Conservation (phyloP, 2,888 invertebrate species). For the Cybosia mesomella region DNA sequence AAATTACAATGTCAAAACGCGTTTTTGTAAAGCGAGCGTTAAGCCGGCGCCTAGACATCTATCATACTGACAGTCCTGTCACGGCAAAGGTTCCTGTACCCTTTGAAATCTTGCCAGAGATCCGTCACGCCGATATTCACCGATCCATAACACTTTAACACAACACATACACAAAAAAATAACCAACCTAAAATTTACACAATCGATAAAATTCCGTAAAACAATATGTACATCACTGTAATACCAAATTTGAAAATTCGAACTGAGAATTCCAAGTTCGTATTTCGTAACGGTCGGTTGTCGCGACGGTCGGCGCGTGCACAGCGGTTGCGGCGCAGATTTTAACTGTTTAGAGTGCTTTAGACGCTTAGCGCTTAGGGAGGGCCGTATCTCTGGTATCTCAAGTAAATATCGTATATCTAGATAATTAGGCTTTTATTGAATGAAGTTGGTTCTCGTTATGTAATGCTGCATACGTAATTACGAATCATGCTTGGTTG, state of each 20-base stretch:
- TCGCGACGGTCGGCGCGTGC: conserved; percentile 74
- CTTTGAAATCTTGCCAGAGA: conserved; percentile 19
- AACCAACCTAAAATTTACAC: neutral
- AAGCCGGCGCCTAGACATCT: conserved; percentile 42
- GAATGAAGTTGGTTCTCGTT: conserved; percentile 23
- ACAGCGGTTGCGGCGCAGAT: conserved; percentile 75
- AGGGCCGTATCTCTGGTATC: conserved; percentile 58
- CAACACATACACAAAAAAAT: conserved; percentile 23
- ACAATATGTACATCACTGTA: conserved; percentile 22
- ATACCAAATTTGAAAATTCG: conserved; percentile 29
- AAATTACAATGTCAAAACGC: conserved; percentile 56
- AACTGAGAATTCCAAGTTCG: conserved; percentile 55
- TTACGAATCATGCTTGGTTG: conserved; percentile 15
- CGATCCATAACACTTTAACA: conserved; percentile 43
- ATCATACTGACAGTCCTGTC: conserved; percentile 44
- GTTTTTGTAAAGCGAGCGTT: conserved; percentile 44
- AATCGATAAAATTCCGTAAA: conserved; percentile 15
- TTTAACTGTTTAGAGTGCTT: conserved; percentile 74
- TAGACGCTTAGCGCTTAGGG: conserved; percentile 46
- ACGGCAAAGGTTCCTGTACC: conserved; percentile 20
- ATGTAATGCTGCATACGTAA: conserved; percentile 30
- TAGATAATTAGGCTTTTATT: conserved; percentile 49
- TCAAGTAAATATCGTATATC: conserved; percentile 53
- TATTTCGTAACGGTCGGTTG: conserved; percentile 47
- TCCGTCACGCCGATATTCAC: conserved; percentile 47